These are phyloP conservation scores for Saturnia pavonia DNA, from an alignment of 2,888 invertebrate species.

Conservation along the genomic window DNA sequence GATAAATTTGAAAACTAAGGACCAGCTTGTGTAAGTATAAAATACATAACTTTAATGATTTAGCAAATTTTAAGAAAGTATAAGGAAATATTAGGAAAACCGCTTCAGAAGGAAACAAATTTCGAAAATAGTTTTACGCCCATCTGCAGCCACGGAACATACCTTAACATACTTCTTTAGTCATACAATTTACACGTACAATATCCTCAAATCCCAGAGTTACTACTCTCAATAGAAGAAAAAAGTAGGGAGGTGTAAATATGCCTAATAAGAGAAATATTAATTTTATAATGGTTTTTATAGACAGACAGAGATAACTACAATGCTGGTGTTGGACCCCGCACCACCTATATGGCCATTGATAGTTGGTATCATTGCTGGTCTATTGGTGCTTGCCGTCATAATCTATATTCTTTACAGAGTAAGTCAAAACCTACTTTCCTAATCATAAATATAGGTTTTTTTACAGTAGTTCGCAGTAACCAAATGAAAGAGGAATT, in stretches of 20 bases:
- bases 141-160: background rate
- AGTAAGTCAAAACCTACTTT: slow-evolving; percentile 41
- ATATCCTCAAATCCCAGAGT: background rate
- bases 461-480: no score
- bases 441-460: no score
- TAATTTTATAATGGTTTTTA: slow-evolving; percentile 21
- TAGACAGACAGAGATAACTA: slow-evolving; percentile 44
- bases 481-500: no score
- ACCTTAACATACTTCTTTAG: background rate
- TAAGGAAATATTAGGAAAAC: background rate
- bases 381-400: slow-evolving; percentile 51
- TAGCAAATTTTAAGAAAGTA: no score
- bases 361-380: slow-evolving; percentile 53
- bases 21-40: slow-evolving; percentile 42
- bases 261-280: background rate
- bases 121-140: background rate
- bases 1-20: slow-evolving; percentile 37
- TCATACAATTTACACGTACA: background rate
- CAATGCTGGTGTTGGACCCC: slow-evolving; percentile 52
- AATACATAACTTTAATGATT: background rate
- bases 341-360: slow-evolving; percentile 59
- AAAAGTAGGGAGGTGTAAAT: background rate
- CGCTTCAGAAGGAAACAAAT: background rate
- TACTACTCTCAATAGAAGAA: background rate
- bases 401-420: slow-evolving; percentile 58